Base-by-base conservation (phyloP, 2,888 invertebrate species). In the Machimus rusticus region DNA sequence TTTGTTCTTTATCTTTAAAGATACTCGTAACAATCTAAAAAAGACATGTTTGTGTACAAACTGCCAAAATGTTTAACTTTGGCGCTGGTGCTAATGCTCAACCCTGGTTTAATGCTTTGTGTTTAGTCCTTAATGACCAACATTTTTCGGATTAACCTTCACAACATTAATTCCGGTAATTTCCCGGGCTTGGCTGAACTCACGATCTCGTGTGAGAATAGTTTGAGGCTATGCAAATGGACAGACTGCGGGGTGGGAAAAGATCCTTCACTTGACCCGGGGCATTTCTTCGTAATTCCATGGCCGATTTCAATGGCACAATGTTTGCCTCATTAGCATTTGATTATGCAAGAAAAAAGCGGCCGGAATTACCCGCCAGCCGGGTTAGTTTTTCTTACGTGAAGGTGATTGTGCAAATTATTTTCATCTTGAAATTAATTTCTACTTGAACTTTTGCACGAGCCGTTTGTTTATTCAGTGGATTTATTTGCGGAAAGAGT, bases 251-350 rank as follows among this genome's bases (percentile, higher is more conserved):
- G 55, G 79, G 79, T 55, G 79, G 28, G 14, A 23, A 28, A 28
- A 31, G 51, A 79, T 79, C 79, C 31, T 79, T 79, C 79, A 51
- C 51, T 79, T 51, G 79, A n/a, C 51, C 39, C 31, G 79, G 46
- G 51, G 31, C 16, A 6, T 28, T 51, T 51, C 51, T 79, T 79
- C 51, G 28, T 51, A 51, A 51, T 51, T 51, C 43, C 46, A 39
- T 78, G 43, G 79, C 31, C 79, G 51, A 16, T 51, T 6, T 79
- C 51, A 79, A 23, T 79, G 31, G 23, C 28, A 55, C 28, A 78
- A 43, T 51, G 79, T 51, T 79, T 51, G 66, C 66, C 82, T 82
- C 82, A 82, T 82, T 82, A 82, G 82, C 57, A 82, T 82, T 82
- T 57, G 57, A 82, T 82, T 82, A 82, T 82, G 82, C 82, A 39